These are phyloP conservation scores for Anas capensis DNA, from an alignment of 2,797 vertebrate genomes.

Conservation along the genomic window DNA sequence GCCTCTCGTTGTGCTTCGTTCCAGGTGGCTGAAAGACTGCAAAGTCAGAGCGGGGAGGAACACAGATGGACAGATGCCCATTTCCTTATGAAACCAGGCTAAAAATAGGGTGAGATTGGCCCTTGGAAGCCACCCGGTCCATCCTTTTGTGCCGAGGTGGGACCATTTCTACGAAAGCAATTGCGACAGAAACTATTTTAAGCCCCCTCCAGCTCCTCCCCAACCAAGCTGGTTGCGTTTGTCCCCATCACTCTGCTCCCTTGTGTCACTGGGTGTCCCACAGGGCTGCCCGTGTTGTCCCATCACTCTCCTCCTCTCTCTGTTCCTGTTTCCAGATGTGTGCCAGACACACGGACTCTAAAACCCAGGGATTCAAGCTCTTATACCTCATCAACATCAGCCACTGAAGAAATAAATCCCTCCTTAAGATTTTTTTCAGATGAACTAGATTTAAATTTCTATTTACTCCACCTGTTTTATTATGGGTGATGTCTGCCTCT, in stretches of 20 bases:
- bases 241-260: neutral
- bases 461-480: neutral
- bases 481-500: neutral
- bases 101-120: neutral
- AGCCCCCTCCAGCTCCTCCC: neutral
- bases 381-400: neutral
- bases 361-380: neutral
- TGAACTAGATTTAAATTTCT: neutral
- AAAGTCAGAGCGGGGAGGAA: neutral
- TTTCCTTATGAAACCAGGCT: neutral
- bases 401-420: neutral
- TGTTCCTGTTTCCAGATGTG: neutral
- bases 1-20: neutral
- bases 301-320: neutral
- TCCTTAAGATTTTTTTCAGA: neutral
- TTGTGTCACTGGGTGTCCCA: fast-evolving
- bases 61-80: neutral
- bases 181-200: conserved; percentile 17
- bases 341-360: neutral
- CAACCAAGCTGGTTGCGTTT: fast-evolving
- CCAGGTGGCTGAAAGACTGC: neutral
- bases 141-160: conserved; percentile 28
- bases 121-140: neutral
- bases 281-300: neutral
- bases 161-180: neutral